Evolutionary conservation across 2,113 vertebrate genomes (phyloP), one percentile per base, ranked within the genome.

Genomic region (Hemibagrus wyckioides): DNA sequence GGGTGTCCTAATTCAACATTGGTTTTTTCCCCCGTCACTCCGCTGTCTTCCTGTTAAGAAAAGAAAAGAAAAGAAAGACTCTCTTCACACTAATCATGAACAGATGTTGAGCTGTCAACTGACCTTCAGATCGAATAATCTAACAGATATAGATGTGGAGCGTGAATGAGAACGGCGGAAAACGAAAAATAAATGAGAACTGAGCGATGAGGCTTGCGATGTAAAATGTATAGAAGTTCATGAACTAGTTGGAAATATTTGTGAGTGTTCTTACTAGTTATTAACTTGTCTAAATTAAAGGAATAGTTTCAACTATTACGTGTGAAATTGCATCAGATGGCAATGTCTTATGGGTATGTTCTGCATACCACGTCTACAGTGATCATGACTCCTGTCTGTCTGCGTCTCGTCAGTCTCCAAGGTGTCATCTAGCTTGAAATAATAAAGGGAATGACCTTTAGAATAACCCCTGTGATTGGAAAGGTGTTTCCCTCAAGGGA

Each of bases 111-210:
- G 28, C n/a, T 79, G 76, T 77, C 73, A 79, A 4, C 48, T 79
- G 73, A 50, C 44, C 73, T 76, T 76, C 73, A n/a, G 28, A 50
- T 79, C 48, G 21, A 79, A 79, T 79, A 52, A 79, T 52, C 76
- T 15, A 52, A 52, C 75, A 52, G 75, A 77, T 77, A 28, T 0
- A 77, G 28, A 75, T 48, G 36, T 75, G 71, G 14, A 1, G 28
- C 14, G 28, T 77, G 44, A 77, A 30, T 9, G 75, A 77, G 41
- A 52, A 50, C 9, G 23, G 9, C 10, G 11, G 1, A 41, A 11
- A 50, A 76, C 33, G 41, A 39, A 73, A 6, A 36, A 36, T 14
- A 50, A 50, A n/a, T 50, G 41, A 0, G 25, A 50, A 30, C 0
- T n/a, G 75, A 50, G 25, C 4, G 44, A 50, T 44, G 9, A 75